These are phyloP conservation scores for Neolamprologus sp. DNA, from an alignment of 2,113 vertebrate species.

Conservation along the genomic window DNA sequence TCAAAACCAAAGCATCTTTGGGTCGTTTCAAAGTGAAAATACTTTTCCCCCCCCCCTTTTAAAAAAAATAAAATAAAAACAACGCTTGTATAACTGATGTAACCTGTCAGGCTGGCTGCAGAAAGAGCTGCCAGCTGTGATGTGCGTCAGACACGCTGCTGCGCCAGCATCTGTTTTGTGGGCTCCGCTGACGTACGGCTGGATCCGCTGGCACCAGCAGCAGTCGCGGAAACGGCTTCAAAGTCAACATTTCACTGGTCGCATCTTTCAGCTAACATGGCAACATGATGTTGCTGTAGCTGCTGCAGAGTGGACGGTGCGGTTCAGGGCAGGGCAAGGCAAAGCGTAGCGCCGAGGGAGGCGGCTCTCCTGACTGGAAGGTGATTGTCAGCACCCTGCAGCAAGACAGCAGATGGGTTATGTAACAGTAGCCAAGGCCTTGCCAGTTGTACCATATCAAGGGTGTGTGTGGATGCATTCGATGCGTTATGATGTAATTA, in stretches of 20 bases:
- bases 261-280: not conserved
- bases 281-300: not conserved
- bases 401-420: slow-evolving; percentile 51
- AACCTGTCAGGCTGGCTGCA: slow-evolving; percentile 41
- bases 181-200: not conserved
- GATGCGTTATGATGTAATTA: slow-evolving; percentile 15
- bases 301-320: not conserved
- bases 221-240: not conserved
- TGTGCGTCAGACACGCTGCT: slow-evolving; percentile 57
- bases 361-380: not conserved
- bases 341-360: not conserved
- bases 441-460: slow-evolving; percentile 3
- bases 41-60: accelerated
- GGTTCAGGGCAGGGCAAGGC: not conserved
- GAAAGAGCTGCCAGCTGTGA: slow-evolving; percentile 48
- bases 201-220: not conserved
- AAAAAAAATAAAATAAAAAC: not conserved
- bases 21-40: slow-evolving; percentile 60
- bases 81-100: slow-evolving; percentile 33
- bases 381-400: slow-evolving; percentile 10
- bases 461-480: not conserved
- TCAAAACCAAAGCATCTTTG: not conserved
- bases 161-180: slow-evolving; percentile 58
- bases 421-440: slow-evolving; percentile 25
- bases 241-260: not conserved